phyloP scores from a whole-genome alignment of 2,113 vertebrate species.

The Hemichromis elongatus region DNA sequence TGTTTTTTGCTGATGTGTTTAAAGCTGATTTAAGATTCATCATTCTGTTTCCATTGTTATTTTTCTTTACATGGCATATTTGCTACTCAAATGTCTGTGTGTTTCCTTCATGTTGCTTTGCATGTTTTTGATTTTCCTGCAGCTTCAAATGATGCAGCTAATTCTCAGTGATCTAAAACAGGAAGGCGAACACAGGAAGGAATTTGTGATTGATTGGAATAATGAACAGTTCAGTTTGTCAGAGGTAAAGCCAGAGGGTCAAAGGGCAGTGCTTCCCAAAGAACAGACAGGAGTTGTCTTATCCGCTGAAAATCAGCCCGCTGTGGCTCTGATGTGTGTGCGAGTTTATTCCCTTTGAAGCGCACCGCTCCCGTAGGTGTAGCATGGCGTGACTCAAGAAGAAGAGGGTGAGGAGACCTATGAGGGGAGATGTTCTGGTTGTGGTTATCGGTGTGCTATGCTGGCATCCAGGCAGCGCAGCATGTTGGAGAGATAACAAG shows the following conservation, averaged over 20 bases:
- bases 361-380: slow-evolving; percentile 29
- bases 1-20: background rate
- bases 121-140: slow-evolving; percentile 33
- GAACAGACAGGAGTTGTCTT: slow-evolving; percentile 56
- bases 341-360: slow-evolving; percentile 38
- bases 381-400: slow-evolving; percentile 47
- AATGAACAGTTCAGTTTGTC: slow-evolving; percentile 59
- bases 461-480: slow-evolving; percentile 59
- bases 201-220: slow-evolving; percentile 60
- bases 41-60: background rate
- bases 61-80: slow-evolving; percentile 1
- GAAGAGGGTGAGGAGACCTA: slow-evolving; percentile 21
- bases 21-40: background rate
- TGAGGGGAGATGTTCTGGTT: slow-evolving; percentile 62
- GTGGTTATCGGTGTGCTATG: slow-evolving; percentile 58
- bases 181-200: slow-evolving; percentile 24
- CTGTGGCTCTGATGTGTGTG: slow-evolving; percentile 12
- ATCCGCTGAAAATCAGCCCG: slow-evolving; percentile 44
- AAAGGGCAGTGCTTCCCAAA: slow-evolving; percentile 50
- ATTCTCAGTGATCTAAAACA: slow-evolving; percentile 43
- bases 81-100: background rate
- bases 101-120: background rate
- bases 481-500: slow-evolving; percentile 62
- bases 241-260: slow-evolving; percentile 48
- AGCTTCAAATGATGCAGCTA: background rate